Evolutionary conservation across 2,888 invertebrate genomes (phyloP), one percentile per base, ranked within the genome.

Genomic region (Tenthredo scrophulariae): DNA sequence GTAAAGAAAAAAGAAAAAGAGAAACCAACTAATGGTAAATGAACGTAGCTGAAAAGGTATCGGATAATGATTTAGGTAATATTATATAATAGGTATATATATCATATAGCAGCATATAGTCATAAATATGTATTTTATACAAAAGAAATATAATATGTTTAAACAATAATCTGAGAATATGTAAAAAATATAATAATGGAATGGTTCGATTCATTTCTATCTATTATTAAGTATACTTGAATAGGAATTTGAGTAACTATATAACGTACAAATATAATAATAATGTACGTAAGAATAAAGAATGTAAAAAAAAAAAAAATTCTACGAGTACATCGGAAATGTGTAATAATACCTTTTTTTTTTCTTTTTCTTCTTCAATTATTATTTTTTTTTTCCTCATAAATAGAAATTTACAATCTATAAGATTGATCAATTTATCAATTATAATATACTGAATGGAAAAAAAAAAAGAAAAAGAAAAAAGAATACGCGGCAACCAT

Each of bases 101-200:
- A 7, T 26, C 18, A 18, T 10, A 43, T 43, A 37, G 40, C 10
- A 50, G 18, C 15, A 50, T 18, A 18, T 50, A 50, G 15, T 15
- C 18, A 50, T 50, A 50, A 18, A 6, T 50, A 50, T 58, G 58
- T 58, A 58, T 58, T 43, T 43, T 43, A 43, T 43, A 43, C 40
- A 43, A 43, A 43, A 40, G 1, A 40, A 10, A 9, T 37, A 7
- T 37, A 7, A n/a, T 9, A 22, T 58, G 7, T 18, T 6, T 58
- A 22, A 58, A 22, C 22, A 22, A 58, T 58, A 26, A 58, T 62
- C 22, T 26, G 13, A 62, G 62, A 62, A 62, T 26, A n/a, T 54
- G 37, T 37, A 37, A n/a, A 62, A 62, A 62, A 62, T 62, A 62
- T 62, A 62, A 62, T 62, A 62, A n/a, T 54, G 54, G 54, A 54